Base-by-base conservation (phyloP, 2,888 invertebrate genomes). In the Stenotaenia linearis region DNA sequence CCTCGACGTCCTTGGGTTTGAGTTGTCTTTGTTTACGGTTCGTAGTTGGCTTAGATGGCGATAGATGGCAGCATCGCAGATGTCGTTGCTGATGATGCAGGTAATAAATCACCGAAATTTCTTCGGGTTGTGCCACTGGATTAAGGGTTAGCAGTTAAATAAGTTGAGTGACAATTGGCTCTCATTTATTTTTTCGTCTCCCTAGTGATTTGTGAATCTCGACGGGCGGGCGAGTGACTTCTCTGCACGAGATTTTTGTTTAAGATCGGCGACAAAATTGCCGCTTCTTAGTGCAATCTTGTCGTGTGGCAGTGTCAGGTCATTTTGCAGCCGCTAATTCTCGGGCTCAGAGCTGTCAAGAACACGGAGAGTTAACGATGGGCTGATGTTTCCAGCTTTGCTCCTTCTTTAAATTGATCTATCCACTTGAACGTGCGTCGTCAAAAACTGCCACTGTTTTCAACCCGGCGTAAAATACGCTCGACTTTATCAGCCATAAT, bases 291-390 rank as follows among this genome's bases (percentile, higher is more conserved):
- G 45, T 45, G 45, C 45, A 45, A 45, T 45, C 45, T 45, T 45
- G 45, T 45, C 45, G 45, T 45, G 45, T 76, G 76, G 15, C 35
- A 30, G 28, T 76, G 76, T 76, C 76, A 76, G 76, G 23, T 35
- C 32, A 76, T 37, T 35, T 35, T 76, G 76, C 30, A 76, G 76
- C 76, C 30, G 76, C 76, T 76, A 76, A 76, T 76, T 76, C 76
- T 35, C n/a, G 76, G 23, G 76, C 76, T 35, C 76, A 37, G 35
- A 23, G 76, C 76, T 76, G 76, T 76, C 76, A 76, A 23, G 28
- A 35, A 35, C 76, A 76, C 32, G 74, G n/a, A 74, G 45, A 45
- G 45, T 45, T 45, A 45, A 45, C 45, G 45, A 45, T 18, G 45
- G 45, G 45, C 45, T 45, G 45, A 45, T 45, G 45, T 45, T 45